Conservation (phyloP, 2,888 invertebrate genomes). For the Parelbella ahira region DNA sequence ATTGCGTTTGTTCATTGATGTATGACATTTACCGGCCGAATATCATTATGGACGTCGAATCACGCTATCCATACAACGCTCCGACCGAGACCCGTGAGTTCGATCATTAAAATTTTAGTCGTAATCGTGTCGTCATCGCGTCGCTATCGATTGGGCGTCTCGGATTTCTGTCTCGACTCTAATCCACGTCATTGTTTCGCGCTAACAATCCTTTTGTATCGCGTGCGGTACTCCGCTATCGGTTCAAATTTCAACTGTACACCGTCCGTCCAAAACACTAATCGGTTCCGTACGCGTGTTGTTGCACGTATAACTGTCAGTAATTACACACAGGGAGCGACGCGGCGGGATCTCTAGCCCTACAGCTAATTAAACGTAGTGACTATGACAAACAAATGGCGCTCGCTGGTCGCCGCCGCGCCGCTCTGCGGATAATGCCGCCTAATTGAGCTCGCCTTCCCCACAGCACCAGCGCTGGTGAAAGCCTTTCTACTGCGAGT, state of each 20-base stretch:
- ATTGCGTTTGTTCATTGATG: conserved; percentile 37
- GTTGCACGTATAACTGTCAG: conserved; percentile 1
- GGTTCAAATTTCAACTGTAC: conserved; percentile 3
- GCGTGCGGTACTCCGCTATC: conserved; percentile 6
- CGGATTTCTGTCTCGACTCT: conserved; percentile 24
- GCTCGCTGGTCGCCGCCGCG: no score
- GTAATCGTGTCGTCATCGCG: conserved; percentile 26
- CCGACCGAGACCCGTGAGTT: conserved; percentile 23
- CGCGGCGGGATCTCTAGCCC: conserved; percentile 28
- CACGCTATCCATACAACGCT: conserved; percentile 20
- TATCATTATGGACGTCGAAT: conserved; percentile 16
- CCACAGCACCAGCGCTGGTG: background rate
- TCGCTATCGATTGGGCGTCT: conserved; percentile 15
- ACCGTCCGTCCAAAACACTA: background rate
- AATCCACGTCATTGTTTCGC: conserved; percentile 38
- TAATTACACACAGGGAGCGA: conserved; percentile 8
- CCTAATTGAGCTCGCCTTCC: conserved; percentile 23
- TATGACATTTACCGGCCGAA: conserved; percentile 35
- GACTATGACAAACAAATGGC: conserved; percentile 51
- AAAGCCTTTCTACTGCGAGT: conserved; percentile 6
- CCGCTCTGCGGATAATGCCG: conserved; percentile 6
- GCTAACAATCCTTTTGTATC: conserved; percentile 8
- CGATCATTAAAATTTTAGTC: conserved; percentile 26
- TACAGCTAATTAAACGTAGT: conserved; percentile 52
- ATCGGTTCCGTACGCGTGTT: background rate